phyloP scores from a whole-genome alignment of 2,888 invertebrate species.

The Hemithea aestivaria region DNA sequence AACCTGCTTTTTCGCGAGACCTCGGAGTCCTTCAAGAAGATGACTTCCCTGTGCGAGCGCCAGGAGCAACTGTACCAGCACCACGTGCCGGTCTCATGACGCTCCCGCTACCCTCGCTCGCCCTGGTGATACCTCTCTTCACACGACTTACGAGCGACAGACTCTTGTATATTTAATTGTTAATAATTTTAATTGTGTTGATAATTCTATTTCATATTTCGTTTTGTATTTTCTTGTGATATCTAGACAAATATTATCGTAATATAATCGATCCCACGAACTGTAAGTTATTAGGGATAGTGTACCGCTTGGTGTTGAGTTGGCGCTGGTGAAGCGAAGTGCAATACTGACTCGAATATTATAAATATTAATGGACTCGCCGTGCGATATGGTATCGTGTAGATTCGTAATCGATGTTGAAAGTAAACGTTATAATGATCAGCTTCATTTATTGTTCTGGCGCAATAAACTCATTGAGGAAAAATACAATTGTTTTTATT shows the following conservation, averaged over 20 bases:
- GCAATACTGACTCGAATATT: conserved; percentile 73
- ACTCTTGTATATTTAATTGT: conserved; percentile 73
- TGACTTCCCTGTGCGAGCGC: conserved; percentile 75
- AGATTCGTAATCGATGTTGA: conserved; percentile 78
- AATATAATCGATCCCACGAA: conserved; percentile 74
- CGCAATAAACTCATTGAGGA: conserved; percentile 77
- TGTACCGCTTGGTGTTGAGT: conserved; percentile 58
- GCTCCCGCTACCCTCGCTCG: conserved; percentile 57
- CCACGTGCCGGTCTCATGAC: conserved; percentile 78
- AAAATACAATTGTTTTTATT: conserved; percentile 70
- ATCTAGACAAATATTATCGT: conserved; percentile 77
- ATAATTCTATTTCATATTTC: conserved; percentile 76
- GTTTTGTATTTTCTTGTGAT: conserved; percentile 79
- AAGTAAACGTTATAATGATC: conserved; percentile 78
- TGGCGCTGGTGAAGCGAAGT: conserved; percentile 66
- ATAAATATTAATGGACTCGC: conserved; percentile 68
- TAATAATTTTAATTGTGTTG: conserved; percentile 77
- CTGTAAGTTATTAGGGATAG: conserved; percentile 74
- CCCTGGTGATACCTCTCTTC: conserved; percentile 65
- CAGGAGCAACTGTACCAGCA: conserved; percentile 77
- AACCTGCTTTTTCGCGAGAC: conserved; percentile 77
- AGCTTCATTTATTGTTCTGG: conserved; percentile 78
- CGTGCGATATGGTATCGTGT: conserved; percentile 69
- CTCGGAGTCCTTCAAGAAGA: conserved; percentile 73
- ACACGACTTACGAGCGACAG: conserved; percentile 45